Conservation (phyloP, 92 coral and sea anemone species). For the Parazoanthus atlanticus region DNA sequence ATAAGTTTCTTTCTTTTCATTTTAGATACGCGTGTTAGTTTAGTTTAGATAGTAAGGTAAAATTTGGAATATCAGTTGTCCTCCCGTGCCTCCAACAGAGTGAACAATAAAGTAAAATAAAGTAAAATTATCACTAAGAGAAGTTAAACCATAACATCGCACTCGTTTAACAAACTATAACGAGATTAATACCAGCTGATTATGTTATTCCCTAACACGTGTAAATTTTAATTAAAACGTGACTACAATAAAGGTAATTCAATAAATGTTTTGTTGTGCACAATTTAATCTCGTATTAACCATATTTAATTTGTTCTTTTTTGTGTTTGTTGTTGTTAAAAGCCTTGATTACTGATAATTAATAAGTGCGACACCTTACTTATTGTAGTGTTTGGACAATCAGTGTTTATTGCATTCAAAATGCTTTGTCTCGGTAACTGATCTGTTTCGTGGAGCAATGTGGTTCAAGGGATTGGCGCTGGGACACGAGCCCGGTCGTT, state of each 20-base stretch:
- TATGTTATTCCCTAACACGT: not conserved
- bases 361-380: not conserved
- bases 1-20: not conserved
- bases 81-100: not conserved
- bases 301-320: not conserved
- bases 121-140: not conserved
- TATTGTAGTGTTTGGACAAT: too few species aligned
- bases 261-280: conserved; percentile 11
- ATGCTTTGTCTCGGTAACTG: too few species aligned
- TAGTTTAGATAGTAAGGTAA: not conserved
- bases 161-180: not conserved
- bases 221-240: conserved; percentile 6
- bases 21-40: not conserved
- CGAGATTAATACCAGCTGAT: not conserved
- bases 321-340: not conserved
- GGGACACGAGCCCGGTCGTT: too few species aligned
- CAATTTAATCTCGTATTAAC: not conserved
- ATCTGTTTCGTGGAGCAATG: too few species aligned
- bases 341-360: not conserved
- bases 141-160: not conserved
- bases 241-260: conserved; percentile 24
- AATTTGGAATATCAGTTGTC: not conserved
- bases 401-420: too few species aligned
- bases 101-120: not conserved
- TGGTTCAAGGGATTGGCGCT: too few species aligned